Percentiles rank a stretch among this genome's conserved stretches.
Evolutionary conservation across 2,888 invertebrate genomes (phyloP).

Genomic region (Dorcus hopei): DNA sequence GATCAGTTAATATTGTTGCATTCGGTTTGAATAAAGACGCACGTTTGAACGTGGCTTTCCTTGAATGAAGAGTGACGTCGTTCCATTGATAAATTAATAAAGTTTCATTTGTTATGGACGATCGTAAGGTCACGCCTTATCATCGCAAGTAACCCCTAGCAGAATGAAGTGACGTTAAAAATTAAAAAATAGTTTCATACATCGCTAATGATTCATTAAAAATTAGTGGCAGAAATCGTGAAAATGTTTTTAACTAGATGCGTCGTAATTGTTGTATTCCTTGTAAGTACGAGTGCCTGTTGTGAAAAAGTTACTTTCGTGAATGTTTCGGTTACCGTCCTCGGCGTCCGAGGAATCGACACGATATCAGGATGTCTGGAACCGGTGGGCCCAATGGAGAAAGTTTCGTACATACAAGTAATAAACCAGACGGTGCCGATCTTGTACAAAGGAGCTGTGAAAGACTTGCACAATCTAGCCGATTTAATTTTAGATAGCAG

Average conservation of each 20-base stretch:
- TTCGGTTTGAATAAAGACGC: too few relatives aligned
- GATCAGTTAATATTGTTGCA: too few relatives aligned
- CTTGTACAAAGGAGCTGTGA: slow-evolving; percentile 36
- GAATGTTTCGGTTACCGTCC: slow-evolving; percentile 36
- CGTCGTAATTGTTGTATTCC: too few relatives aligned
- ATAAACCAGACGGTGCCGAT: slow-evolving; percentile 38
- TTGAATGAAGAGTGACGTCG: slow-evolving; percentile 4
- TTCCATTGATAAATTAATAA: slow-evolving; percentile 12
- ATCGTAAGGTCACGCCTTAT: slow-evolving; percentile 16
- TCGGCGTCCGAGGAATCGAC: slow-evolving; percentile 35
- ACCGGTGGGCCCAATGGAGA: slow-evolving; percentile 32
- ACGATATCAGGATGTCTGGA: slow-evolving; percentile 39
- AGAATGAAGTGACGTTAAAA: slow-evolving; percentile 11
- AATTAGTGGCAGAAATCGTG: too few relatives aligned
- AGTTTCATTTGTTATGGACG: slow-evolving; percentile 9
- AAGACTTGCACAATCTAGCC: slow-evolving; percentile 35
- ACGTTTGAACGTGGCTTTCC: background rate
- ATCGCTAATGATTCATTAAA: slow-evolving; percentile 4
- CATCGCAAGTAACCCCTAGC: slow-evolving; percentile 5
- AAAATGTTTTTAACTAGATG: too few relatives aligned
- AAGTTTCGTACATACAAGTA: slow-evolving; percentile 38
- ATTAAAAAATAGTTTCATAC: slow-evolving; percentile 4
- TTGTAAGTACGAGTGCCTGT: background rate
- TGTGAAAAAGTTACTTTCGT: slow-evolving; percentile 35
- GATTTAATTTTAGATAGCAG: slow-evolving; percentile 29